Conservation (phyloP, 2,888 invertebrate species). For the Meteorus colon region DNA sequence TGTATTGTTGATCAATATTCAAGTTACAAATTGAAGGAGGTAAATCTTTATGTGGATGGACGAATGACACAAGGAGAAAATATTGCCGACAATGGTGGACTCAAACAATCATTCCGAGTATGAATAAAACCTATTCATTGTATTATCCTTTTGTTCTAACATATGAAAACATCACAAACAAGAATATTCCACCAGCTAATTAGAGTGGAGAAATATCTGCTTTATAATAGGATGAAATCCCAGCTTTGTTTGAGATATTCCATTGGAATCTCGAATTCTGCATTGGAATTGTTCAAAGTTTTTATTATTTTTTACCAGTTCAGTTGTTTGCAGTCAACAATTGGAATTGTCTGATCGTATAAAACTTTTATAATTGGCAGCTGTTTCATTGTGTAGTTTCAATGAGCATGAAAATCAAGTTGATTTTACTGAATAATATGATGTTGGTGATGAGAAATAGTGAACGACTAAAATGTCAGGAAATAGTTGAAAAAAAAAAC, state of each 20-base stretch:
- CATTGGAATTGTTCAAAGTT: too few species aligned
- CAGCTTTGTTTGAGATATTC: too few species aligned
- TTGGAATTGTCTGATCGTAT: too few species aligned
- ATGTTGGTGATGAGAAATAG: background rate
- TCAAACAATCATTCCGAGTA: constrained; percentile 92
- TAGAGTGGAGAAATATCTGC: too few species aligned
- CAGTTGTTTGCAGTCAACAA: too few species aligned
- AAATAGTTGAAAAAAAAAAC: background rate
- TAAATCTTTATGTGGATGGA: constrained; percentile 82
- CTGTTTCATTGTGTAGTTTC: too few species aligned
- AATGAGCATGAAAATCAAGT: too few species aligned
- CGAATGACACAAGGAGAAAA: constrained; percentile 91
- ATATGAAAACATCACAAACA: background rate
- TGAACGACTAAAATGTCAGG: background rate
- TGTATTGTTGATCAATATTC: constrained; percentile 93
- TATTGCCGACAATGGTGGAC: constrained; percentile 94
- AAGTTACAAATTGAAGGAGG: constrained; percentile 86
- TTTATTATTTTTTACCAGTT: too few species aligned
- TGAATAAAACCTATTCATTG: constrained; percentile 53
- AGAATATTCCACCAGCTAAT: too few species aligned
- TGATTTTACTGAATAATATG: background rate
- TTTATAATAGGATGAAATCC: too few species aligned
- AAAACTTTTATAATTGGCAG: too few species aligned
- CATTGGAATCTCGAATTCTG: too few species aligned
- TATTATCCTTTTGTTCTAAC: background rate